These are phyloP conservation scores for Nematopogon swammerdamellus DNA, from an alignment of 2,888 invertebrate species.

Conservation along the genomic window DNA sequence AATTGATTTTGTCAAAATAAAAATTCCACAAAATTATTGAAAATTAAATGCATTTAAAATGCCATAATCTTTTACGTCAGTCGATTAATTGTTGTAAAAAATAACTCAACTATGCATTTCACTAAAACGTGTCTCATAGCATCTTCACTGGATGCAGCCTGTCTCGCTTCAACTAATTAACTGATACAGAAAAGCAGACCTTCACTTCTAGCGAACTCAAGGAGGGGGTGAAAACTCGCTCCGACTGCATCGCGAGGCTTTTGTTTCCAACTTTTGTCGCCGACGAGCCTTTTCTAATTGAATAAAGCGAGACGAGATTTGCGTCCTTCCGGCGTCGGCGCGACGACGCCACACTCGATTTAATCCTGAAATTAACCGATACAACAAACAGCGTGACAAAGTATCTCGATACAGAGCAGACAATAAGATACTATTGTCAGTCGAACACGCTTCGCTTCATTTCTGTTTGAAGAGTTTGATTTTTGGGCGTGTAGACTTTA, in stretches of 20 bases:
- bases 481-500: not conserved
- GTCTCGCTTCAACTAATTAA: too few relatives aligned
- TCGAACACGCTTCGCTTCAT: not conserved
- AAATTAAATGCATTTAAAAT: too few relatives aligned
- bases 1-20: too few relatives aligned
- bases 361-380: not conserved
- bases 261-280: not conserved
- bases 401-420: not conserved
- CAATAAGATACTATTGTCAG: not conserved
- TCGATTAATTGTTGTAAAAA: too few relatives aligned
- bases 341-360: not conserved
- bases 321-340: slow-evolving; percentile 1
- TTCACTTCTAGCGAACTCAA: too few relatives aligned
- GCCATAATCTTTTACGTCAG: too few relatives aligned
- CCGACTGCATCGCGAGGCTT: not conserved
- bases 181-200: too few relatives aligned
- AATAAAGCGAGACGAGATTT: slow-evolving; percentile 1
- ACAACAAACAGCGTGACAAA: not conserved
- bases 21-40: too few relatives aligned
- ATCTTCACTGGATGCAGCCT: too few relatives aligned
- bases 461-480: not conserved
- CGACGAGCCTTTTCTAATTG: slow-evolving; percentile 1
- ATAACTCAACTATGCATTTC: too few relatives aligned
- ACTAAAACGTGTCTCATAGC: too few relatives aligned
- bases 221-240: not conserved